A percentile compares a stretch with the other conserved stretches of the same genome.
Conservation (phyloP, 1,140 invertebrate genomes). For the Heliconius melpomene region DNA sequence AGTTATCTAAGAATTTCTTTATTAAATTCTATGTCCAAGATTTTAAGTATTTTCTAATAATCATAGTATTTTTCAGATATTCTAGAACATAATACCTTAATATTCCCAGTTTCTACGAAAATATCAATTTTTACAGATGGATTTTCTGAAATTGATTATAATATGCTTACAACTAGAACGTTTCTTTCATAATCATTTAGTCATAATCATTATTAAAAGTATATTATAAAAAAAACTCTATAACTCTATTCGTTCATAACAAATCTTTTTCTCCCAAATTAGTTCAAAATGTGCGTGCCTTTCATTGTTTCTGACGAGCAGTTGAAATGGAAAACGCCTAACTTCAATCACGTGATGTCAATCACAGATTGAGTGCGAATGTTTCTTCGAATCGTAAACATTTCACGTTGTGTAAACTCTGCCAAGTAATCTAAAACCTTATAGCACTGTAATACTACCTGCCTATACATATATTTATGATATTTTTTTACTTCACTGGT, state of each 20-base stretch:
- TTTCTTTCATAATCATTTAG: no score
- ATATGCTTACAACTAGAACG: no score
- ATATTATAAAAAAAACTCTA: not conserved
- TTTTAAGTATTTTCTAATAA: no score
- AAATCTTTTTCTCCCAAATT: not conserved
- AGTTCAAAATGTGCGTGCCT: slow-evolving; percentile 8
- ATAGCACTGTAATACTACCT: not conserved
- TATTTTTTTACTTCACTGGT: no score
- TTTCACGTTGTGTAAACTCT: not conserved
- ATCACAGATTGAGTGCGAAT: slow-evolving; percentile 2
- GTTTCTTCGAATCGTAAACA: slow-evolving; percentile 1
- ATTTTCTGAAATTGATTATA: no score
- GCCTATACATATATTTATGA: not conserved
- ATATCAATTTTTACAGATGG: no score
- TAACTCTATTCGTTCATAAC: not conserved
- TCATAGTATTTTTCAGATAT: no score
- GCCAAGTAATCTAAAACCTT: slow-evolving; percentile 3
- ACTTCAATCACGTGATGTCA: slow-evolving; percentile 12
- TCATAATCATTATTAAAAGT: not conserved
- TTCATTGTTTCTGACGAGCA: not conserved
- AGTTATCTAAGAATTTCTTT: not conserved
- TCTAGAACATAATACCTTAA: no score
- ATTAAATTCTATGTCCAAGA: not conserved
- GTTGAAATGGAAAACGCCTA: not conserved
- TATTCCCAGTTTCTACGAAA: no score